phyloP scores from a whole-genome alignment of 2,888 invertebrate species.

The Tridacna gigas region DNA sequence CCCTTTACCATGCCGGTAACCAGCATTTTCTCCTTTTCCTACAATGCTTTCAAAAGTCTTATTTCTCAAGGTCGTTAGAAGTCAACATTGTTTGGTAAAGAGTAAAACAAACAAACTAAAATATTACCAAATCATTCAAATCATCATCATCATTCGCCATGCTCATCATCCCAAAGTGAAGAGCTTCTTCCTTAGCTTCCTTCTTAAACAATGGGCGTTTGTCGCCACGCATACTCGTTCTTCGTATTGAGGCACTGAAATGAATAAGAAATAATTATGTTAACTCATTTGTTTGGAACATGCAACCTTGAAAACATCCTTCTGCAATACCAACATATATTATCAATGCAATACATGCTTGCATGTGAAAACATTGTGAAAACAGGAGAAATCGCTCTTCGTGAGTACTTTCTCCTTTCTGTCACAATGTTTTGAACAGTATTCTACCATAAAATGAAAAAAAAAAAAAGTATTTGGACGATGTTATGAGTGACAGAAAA shows the following conservation, averaged over 20 bases:
- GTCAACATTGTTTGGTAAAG: too few relatives aligned
- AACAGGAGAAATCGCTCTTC: neutral
- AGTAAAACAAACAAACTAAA: too few relatives aligned
- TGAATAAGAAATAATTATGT: constrained; percentile 8
- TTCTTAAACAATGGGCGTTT: constrained; percentile 96
- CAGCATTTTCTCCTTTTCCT: neutral
- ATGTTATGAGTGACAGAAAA: too few relatives aligned
- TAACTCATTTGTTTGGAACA: too few relatives aligned
- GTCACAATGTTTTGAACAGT: neutral
- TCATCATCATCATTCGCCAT: constrained; percentile 58
- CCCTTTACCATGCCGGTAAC: too few relatives aligned
- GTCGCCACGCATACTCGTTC: constrained; percentile 97
- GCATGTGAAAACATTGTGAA: neutral
- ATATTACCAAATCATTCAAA: constrained; percentile 35
- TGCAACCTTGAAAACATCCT: too few relatives aligned
- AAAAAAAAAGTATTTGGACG: too few relatives aligned
- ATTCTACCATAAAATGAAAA: too few relatives aligned
- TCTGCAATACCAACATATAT: too few relatives aligned
- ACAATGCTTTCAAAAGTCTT: neutral
- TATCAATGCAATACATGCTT: too few relatives aligned
- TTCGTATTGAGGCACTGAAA: constrained; percentile 94
- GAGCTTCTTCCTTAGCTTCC: constrained; percentile 96
- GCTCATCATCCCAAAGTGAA: constrained; percentile 75
- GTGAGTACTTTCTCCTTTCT: neutral
- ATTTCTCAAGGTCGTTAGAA: too few relatives aligned